Conservation (phyloP, 2,888 invertebrate species). For the Scaptomyza tumidula region DNA sequence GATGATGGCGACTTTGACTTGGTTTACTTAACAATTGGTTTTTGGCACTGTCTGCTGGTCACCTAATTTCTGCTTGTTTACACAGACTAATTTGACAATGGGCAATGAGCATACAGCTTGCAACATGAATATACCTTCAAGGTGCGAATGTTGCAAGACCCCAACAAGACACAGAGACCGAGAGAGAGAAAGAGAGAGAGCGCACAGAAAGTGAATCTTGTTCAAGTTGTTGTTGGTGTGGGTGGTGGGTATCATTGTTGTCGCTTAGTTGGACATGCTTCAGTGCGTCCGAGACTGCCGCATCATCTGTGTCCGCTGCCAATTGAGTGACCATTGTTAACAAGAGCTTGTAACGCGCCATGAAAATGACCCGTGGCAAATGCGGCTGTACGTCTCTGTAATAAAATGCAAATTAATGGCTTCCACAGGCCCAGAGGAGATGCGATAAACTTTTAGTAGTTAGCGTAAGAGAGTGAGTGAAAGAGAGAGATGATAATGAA, state of each 20-base stretch:
- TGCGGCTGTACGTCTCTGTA: constrained; percentile 55
- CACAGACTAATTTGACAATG: constrained; percentile 76
- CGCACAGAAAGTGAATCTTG: constrained; percentile 19
- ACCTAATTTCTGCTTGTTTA: constrained; percentile 71
- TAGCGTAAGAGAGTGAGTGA: constrained; percentile 15
- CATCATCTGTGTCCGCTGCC: constrained; percentile 57
- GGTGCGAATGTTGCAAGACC: constrained; percentile 67
- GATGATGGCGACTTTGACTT: constrained; percentile 67
- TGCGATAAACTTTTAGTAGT: constrained; percentile 62
- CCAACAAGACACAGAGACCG: not conserved
- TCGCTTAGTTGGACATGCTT: constrained; percentile 75
- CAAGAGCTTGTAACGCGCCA: constrained; percentile 65
- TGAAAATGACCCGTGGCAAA: constrained; percentile 81
- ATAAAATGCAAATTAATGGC: constrained; percentile 80
- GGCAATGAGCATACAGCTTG: constrained; percentile 52
- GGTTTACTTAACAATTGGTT: constrained; percentile 51
- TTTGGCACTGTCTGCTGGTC: constrained; percentile 45
- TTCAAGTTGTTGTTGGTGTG: constrained; percentile 20
- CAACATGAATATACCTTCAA: constrained; percentile 57
- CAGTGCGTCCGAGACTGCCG: constrained; percentile 65
- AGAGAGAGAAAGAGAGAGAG: constrained; percentile 6
- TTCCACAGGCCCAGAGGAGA: constrained; percentile 42
- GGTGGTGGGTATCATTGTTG: constrained; percentile 70
- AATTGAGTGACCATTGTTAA: constrained; percentile 78
- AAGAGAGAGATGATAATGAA: constrained; percentile 43